Base-by-base conservation (phyloP, 2,797 vertebrate species). In the Parotocinclus haroldoi region DNA sequence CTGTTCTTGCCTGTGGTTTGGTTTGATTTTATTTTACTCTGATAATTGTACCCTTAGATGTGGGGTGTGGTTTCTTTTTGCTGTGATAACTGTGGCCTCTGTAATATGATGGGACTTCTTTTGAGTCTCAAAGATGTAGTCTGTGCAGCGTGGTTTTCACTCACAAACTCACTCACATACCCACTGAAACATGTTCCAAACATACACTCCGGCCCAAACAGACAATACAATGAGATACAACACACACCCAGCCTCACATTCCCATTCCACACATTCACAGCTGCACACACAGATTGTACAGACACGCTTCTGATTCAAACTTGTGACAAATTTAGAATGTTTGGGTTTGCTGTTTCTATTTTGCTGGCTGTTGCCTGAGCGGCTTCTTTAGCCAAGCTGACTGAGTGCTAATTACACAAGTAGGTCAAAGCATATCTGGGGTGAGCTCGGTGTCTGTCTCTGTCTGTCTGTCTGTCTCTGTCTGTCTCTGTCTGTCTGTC, bases 371-470 rank as follows among this genome's bases (percentile, higher is more conserved):
- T 53, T 45, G 53, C 19, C 45, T 46, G n/a, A 46, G 19, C 68
- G 16, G 7, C 49, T 48, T 56, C 52, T 39, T 56, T 71, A 8
- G 7, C 8, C 2, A 3, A 42, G 8, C 40, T 42, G 46, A 27
- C 68, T 69, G 38, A 63, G 46, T 48, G 7, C 38, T 77, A 67
- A 69, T 68, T 71, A 66, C 58, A 40, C 66, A 66, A 68, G 44
- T 60, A 74, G 6, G 75, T 66, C 53, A 71, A 69, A 69, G 37
- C 58, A 68, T 9, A 52, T 53, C 36, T 27, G 27, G 27, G 27
- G 27, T 27, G 2, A 27, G 27, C 27, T 27, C 27, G 2, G 5
- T 27, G 27, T 27, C 2, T 27, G 27, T 27, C 48, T 68, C 56
- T 54, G 44, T 62, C 13, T 39, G 12, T 62, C 2, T 27, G 27